Conservation (phyloP, 2,797 vertebrate genomes). For the Loriculus beryllinus region DNA sequence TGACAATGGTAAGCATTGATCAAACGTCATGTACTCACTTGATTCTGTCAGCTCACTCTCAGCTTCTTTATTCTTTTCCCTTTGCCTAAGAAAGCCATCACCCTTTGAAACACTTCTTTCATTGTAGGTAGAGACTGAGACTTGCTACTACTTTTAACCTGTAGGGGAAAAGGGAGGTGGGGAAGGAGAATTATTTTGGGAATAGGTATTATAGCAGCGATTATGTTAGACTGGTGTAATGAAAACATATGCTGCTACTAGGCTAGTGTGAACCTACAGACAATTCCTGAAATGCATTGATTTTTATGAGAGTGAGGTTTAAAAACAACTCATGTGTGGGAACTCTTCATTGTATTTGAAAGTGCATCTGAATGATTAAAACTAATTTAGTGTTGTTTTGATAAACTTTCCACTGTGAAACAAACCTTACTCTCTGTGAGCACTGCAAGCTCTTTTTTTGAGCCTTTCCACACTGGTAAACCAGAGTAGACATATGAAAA, state of each 20-base stretch:
- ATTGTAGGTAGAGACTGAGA: slow-evolving; percentile 7
- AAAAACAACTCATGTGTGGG: neutral
- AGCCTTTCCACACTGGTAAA: neutral
- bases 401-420: neutral
- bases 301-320: neutral
- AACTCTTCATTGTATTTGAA: neutral
- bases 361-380: neutral
- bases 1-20: slow-evolving; percentile 50
- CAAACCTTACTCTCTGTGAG: neutral
- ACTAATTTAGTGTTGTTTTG: neutral
- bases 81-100: slow-evolving; percentile 22
- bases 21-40: neutral
- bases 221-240: neutral
- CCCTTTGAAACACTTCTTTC: slow-evolving; percentile 14
- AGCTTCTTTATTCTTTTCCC: slow-evolving; percentile 37
- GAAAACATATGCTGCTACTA: neutral
- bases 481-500: neutral
- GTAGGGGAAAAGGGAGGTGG: neutral
- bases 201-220: neutral
- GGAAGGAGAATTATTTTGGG: neutral
- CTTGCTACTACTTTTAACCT: slow-evolving; percentile 26
- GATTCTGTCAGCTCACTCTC: slow-evolving; percentile 24
- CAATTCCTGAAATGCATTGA: neutral
- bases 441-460: neutral
- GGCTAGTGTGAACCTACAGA: neutral